A percentile compares a stretch with the other conserved stretches of the same genome.
Conservation (phyloP, 2,888 invertebrate genomes). For the Gymnocheta viridis region DNA sequence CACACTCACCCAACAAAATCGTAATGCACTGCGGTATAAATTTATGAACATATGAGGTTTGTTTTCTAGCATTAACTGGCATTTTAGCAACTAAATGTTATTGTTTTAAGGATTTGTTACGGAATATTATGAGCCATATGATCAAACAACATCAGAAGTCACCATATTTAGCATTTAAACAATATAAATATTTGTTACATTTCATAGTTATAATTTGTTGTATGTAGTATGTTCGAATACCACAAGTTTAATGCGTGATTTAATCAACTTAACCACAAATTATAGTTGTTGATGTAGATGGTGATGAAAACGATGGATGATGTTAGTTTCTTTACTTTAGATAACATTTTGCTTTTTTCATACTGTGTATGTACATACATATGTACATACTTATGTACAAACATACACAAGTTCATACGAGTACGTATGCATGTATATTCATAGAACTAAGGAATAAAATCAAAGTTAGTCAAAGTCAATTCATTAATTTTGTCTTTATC, state of each 20-base stretch:
- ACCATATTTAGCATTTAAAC: slow-evolving; percentile 50
- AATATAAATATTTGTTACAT: slow-evolving; percentile 39
- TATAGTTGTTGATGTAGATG: slow-evolving; percentile 40
- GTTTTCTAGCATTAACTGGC: slow-evolving; percentile 31
- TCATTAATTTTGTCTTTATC: slow-evolving; percentile 38
- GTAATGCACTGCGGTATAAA: not conserved
- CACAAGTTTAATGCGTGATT: slow-evolving; percentile 31
- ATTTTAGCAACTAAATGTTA: slow-evolving; percentile 52
- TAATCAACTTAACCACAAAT: slow-evolving; percentile 52
- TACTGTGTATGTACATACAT: not conserved
- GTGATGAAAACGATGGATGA: not conserved
- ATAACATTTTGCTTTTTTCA: slow-evolving; percentile 17
- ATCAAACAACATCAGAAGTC: slow-evolving; percentile 62
- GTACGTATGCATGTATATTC: too few species aligned
- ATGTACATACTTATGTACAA: not conserved
- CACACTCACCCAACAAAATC: not conserved
- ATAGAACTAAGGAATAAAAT: too few species aligned
- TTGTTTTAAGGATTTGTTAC: slow-evolving; percentile 60
- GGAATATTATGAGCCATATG: slow-evolving; percentile 54
- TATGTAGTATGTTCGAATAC: not conserved
- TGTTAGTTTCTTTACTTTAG: slow-evolving; percentile 16
- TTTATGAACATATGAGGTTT: slow-evolving; percentile 27
- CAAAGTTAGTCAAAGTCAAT: too few species aligned
- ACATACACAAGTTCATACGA: too few species aligned
- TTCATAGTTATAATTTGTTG: not conserved